These are phyloP conservation scores for Loris lydekkerianus DNA, from an alignment of 2,797 vertebrate species.

Conservation along the genomic window DNA sequence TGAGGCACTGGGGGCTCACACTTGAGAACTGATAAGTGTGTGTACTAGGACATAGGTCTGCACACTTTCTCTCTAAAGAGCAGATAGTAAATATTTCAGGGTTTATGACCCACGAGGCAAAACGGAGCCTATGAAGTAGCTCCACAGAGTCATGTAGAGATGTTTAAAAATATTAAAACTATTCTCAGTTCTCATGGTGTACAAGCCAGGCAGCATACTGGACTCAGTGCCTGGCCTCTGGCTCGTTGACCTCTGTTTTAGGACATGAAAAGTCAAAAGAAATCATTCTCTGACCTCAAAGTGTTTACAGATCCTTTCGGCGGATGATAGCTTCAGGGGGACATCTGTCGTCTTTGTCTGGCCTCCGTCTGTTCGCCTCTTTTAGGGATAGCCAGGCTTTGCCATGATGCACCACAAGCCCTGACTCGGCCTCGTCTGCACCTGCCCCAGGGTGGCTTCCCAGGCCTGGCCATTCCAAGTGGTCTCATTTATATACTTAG, in stretches of 20 bases:
- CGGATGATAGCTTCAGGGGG: background rate
- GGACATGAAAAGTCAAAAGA: background rate
- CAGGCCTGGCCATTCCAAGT: background rate
- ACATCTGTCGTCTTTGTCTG: background rate
- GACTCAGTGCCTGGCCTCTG: background rate
- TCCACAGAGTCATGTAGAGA: background rate
- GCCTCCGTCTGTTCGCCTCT: background rate
- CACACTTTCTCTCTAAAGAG: background rate
- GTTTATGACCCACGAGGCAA: background rate
- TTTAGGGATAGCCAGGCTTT: background rate
- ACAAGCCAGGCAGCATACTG: background rate
- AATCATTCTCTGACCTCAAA: background rate
- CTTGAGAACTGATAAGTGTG: background rate
- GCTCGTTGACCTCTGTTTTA: background rate
- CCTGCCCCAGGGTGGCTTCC: no score
- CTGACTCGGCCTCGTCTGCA: background rate
- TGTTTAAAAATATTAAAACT: background rate
- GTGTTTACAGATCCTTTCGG: no score
- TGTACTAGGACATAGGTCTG: background rate
- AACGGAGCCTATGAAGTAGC: background rate
- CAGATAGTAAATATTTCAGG: background rate
- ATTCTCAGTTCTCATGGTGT: accelerated
- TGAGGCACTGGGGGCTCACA: background rate
- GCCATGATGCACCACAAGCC: background rate
- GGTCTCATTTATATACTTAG: background rate